Conservation (phyloP, 2,797 vertebrate genomes). For the Buceros bicornis region DNA sequence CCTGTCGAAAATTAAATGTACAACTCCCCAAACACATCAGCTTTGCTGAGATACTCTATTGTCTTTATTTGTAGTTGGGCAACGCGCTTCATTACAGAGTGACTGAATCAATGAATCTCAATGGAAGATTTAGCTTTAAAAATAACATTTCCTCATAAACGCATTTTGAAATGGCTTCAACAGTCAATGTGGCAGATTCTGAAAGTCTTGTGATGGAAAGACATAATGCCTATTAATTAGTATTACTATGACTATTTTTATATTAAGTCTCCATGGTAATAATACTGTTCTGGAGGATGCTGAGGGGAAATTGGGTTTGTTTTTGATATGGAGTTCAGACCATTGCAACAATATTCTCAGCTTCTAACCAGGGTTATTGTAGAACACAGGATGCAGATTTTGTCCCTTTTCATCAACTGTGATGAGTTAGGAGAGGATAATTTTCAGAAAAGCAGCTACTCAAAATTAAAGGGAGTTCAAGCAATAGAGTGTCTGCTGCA, state of each 20-base stretch:
- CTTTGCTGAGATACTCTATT: rapidly evolving
- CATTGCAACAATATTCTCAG: neutral
- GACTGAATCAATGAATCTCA: neutral
- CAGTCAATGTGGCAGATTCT: neutral
- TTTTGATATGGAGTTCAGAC: neutral
- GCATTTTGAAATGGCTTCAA: neutral
- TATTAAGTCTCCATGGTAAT: conserved; percentile 11
- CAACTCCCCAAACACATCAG: neutral
- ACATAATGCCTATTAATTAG: conserved; percentile 3
- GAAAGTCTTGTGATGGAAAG: neutral
- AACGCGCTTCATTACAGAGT: neutral
- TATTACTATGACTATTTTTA: neutral
- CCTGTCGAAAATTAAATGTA: neutral
- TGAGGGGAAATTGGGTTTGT: neutral
- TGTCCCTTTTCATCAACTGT: neutral
- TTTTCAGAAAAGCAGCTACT: neutral
- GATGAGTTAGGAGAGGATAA: neutral
- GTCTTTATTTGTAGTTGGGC: neutral
- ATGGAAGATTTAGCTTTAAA: neutral
- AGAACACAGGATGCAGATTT: neutral
- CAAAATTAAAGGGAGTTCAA: neutral
- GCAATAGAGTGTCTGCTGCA: neutral
- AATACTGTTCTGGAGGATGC: neutral
- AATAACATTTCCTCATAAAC: neutral
- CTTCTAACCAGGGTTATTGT: neutral